phyloP scores from a whole-genome alignment of 1,140 invertebrate genomes.

The Heliconius eleuchia region DNA sequence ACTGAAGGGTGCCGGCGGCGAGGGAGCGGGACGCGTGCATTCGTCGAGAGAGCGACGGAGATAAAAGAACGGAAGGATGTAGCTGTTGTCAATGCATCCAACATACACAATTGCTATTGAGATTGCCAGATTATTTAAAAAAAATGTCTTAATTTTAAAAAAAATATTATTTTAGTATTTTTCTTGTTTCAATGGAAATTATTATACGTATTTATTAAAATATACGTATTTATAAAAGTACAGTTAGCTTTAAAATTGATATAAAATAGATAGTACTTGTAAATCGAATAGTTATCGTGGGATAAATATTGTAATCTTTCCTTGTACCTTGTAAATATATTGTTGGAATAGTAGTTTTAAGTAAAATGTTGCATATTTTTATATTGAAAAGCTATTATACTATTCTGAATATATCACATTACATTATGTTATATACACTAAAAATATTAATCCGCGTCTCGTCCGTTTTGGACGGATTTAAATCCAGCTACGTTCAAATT shows the following conservation, averaged over 20 bases:
- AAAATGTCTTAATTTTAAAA: background rate
- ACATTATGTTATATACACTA: too few species aligned
- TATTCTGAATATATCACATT: too few species aligned
- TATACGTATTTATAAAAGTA: too few species aligned
- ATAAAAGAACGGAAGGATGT: conserved; percentile 71
- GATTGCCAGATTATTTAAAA: conserved; percentile 37
- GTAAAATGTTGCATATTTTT: too few species aligned
- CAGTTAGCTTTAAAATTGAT: background rate
- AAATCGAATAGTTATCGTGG: background rate
- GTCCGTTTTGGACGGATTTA: too few species aligned
- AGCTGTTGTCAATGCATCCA: conserved; percentile 56
- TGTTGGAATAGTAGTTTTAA: too few species aligned
- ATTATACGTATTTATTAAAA: background rate
- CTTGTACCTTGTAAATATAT: background rate
- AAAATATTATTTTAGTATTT: background rate
- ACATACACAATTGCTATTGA: conserved; percentile 41
- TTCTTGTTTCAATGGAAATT: background rate
- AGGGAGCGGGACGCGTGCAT: conserved; percentile 53
- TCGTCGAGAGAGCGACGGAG: conserved; percentile 55
- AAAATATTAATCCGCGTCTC: too few species aligned
- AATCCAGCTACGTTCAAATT: too few species aligned
- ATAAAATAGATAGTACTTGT: background rate
- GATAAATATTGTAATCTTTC: background rate
- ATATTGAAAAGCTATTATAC: too few species aligned
- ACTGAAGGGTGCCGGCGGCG: conserved; percentile 52